phyloP scores from a whole-genome alignment of 1,140 invertebrate genomes.

The Heterodera schachtii region DNA sequence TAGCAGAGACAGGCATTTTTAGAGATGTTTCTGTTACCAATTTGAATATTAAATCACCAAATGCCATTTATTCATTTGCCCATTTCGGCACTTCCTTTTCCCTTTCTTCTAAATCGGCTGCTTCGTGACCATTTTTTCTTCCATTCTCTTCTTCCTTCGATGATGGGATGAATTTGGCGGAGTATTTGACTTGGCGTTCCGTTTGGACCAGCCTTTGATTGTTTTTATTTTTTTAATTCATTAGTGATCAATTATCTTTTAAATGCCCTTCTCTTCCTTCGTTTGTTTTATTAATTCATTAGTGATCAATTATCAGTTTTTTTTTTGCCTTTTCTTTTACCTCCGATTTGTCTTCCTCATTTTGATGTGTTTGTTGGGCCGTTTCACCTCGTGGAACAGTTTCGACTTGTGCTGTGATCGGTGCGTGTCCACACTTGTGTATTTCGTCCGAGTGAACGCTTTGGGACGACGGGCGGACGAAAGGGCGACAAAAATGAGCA shows the following conservation, averaged over 20 bases:
- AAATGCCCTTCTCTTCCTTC: no score
- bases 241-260: no score
- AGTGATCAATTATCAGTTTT: no score
- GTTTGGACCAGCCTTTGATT: neutral
- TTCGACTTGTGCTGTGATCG: neutral
- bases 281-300: neutral
- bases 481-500: neutral
- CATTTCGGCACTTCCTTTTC: no score
- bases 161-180: neutral
- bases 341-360: neutral
- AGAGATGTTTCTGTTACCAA: no score
- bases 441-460: neutral
- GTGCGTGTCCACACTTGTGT: neutral
- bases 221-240: neutral
- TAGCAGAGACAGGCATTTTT: no score
- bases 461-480: neutral
- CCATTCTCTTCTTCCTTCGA: neutral
- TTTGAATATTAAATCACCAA: no score
- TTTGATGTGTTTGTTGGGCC: neutral
- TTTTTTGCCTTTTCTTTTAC: neutral
- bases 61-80: no score
- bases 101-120: neutral
- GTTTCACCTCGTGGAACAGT: neutral
- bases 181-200: neutral
- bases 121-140: neutral